Percentiles rank a stretch among this genome's conserved stretches.
Evolutionary conservation across 53 echinoderm and acorn worm genomes (phyloP).

Genomic region (Echinarachnius parma): DNA sequence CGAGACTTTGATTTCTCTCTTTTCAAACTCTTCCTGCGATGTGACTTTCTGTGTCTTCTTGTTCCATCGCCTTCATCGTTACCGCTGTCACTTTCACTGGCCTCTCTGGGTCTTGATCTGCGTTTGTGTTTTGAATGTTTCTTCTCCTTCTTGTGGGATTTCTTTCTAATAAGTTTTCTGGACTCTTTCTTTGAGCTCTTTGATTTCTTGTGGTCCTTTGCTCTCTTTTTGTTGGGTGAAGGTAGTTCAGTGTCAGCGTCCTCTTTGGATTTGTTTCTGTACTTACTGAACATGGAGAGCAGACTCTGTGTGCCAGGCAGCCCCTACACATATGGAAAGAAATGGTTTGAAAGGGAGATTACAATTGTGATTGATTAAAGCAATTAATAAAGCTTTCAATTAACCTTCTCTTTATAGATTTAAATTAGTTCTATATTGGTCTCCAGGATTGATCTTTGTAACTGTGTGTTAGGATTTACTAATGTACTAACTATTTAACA

Average conservation of each 20-base stretch:
- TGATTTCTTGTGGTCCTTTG: constrained; percentile 27
- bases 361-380: too few relatives aligned
- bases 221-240: constrained; percentile 11
- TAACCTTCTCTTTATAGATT: too few relatives aligned
- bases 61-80: neutral
- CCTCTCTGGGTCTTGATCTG: neutral
- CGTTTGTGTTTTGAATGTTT: constrained; percentile 13
- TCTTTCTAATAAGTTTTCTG: neutral
- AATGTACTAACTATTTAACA: too few relatives aligned
- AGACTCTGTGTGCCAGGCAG: constrained; percentile 14
- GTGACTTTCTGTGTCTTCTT: constrained; percentile 1
- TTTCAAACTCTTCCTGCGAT: neutral
- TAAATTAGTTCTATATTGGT: too few relatives aligned
- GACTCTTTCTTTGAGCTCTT: neutral
- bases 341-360: too few relatives aligned
- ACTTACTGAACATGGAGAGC: constrained; percentile 26
- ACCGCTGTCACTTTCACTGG: constrained; percentile 9
- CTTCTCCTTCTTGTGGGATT: constrained; percentile 10
- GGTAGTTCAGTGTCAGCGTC: neutral
- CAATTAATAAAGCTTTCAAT: too few relatives aligned
- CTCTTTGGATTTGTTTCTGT: constrained; percentile 13
- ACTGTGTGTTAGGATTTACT: too few relatives aligned
- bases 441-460: too few relatives aligned
- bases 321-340: too few relatives aligned
- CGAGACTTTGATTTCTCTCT: neutral